Conservation (phyloP, 2,888 invertebrate species). For the Phrixothrix hirtus region DNA sequence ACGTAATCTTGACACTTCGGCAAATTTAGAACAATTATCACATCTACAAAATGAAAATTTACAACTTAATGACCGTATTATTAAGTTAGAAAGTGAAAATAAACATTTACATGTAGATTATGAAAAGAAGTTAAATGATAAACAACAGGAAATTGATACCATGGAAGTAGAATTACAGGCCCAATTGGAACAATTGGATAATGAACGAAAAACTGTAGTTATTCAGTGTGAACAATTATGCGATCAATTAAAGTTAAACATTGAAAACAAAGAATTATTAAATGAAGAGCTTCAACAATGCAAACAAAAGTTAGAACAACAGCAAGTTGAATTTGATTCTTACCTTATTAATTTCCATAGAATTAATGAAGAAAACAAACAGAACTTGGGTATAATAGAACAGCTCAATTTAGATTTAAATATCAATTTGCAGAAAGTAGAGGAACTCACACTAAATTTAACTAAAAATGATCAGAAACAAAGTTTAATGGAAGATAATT, state of each 20-base stretch:
- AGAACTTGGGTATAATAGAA: constrained; percentile 18
- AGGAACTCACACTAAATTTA: too few relatives aligned
- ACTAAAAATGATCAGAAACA: too few relatives aligned
- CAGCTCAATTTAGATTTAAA: constrained; percentile 10
- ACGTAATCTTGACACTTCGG: constrained; percentile 31
- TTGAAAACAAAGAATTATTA: constrained; percentile 35
- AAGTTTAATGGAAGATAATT: too few relatives aligned
- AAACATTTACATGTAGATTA: constrained; percentile 53
- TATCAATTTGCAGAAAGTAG: background rate
- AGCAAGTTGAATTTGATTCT: constrained; percentile 20
- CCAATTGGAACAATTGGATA: constrained; percentile 50
- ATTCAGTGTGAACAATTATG: constrained; percentile 53
- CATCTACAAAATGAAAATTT: constrained; percentile 59
- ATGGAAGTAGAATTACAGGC: constrained; percentile 59
- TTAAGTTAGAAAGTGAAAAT: constrained; percentile 59
- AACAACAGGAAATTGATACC: constrained; percentile 57
- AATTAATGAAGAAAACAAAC: constrained; percentile 29
- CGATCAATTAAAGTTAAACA: constrained; percentile 50
- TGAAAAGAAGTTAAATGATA: constrained; percentile 53
- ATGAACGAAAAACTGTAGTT: constrained; percentile 47
- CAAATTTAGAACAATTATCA: constrained; percentile 50
- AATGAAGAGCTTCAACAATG: constrained; percentile 37
- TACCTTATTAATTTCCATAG: constrained; percentile 22
- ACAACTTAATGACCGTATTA: constrained; percentile 57
- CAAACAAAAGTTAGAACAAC: constrained; percentile 33